Evolutionary conservation across 1,140 invertebrate species (phyloP).

Genomic region (Trinorchestia longiramus): DNA sequence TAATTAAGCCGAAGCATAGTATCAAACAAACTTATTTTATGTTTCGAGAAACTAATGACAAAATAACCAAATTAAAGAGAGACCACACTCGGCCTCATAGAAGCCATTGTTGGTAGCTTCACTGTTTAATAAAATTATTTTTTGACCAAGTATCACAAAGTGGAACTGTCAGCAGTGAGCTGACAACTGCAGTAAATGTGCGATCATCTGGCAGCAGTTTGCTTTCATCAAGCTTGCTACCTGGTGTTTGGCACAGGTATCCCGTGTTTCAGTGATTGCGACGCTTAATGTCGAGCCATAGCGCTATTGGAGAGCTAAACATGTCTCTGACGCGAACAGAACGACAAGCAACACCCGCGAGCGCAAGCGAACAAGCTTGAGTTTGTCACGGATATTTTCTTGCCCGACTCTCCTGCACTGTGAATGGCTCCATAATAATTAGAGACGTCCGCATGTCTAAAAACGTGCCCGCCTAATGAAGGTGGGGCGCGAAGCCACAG

Average conservation of each 20-base stretch:
- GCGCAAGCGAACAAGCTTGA: background rate
- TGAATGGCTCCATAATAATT: slow-evolving; percentile 53
- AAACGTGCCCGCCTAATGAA: slow-evolving; percentile 25
- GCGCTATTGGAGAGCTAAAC: slow-evolving; percentile 1
- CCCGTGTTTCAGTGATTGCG: slow-evolving; percentile 33
- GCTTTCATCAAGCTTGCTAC: background rate
- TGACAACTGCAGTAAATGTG: background rate
- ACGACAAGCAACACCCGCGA: background rate
- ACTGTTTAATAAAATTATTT: background rate
- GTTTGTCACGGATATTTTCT: slow-evolving; percentile 10
- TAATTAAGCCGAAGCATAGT: too few relatives aligned
- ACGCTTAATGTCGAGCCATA: slow-evolving; percentile 1
- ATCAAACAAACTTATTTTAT: background rate
- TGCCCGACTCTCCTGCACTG: background rate
- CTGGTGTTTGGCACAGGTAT: background rate
- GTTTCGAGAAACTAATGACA: background rate
- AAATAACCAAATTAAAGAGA: background rate
- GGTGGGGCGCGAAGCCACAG: slow-evolving; percentile 26
- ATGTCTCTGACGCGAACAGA: background rate
- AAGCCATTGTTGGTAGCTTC: background rate
- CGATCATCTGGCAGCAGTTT: background rate
- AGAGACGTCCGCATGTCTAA: slow-evolving; percentile 25
- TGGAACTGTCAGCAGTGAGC: background rate
- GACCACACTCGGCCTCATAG: background rate
- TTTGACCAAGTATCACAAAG: background rate